A percentile compares a stretch with the other conserved stretches of the same genome.
These are phyloP conservation scores for Tetrapedia diversipes DNA, from an alignment of 2,888 invertebrate species.

Conservation along the genomic window DNA sequence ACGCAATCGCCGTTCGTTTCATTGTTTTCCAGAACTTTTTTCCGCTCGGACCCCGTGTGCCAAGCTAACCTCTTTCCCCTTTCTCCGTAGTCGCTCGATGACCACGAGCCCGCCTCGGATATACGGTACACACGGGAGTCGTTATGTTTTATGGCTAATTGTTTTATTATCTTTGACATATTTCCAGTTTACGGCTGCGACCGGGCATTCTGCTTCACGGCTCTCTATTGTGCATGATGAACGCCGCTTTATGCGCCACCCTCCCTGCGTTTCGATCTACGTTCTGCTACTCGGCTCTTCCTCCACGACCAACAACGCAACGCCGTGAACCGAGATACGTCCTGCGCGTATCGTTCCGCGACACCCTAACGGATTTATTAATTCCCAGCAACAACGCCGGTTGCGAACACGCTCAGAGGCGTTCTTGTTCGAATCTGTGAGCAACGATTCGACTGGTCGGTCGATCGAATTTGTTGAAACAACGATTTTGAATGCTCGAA, in stretches of 20 bases:
- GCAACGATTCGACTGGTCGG: background rate
- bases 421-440: no score
- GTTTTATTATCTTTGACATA: constrained; percentile 83
- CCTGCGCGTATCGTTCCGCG: background rate
- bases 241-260: constrained; percentile 79
- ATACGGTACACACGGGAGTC: constrained; percentile 79
- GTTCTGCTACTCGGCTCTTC: background rate
- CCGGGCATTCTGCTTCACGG: constrained; percentile 79
- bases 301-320: background rate
- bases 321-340: background rate
- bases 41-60: constrained; percentile 39
- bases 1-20: constrained; percentile 35
- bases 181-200: constrained; percentile 82
- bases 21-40: constrained; percentile 62
- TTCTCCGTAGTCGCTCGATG: constrained; percentile 42
- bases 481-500: constrained; percentile 20
- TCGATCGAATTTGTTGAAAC: constrained; percentile 34
- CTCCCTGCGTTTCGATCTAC: constrained; percentile 23
- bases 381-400: background rate
- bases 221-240: constrained; percentile 82
- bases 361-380: background rate
- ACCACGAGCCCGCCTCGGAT: constrained; percentile 64
- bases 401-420: no score
- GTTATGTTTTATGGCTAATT: constrained; percentile 83
- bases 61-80: constrained; percentile 57